A percentile compares a stretch with the other conserved stretches of the same genome.
phyloP scores from a whole-genome alignment of 1,140 invertebrate species.

The Oreohelix idahoensis region DNA sequence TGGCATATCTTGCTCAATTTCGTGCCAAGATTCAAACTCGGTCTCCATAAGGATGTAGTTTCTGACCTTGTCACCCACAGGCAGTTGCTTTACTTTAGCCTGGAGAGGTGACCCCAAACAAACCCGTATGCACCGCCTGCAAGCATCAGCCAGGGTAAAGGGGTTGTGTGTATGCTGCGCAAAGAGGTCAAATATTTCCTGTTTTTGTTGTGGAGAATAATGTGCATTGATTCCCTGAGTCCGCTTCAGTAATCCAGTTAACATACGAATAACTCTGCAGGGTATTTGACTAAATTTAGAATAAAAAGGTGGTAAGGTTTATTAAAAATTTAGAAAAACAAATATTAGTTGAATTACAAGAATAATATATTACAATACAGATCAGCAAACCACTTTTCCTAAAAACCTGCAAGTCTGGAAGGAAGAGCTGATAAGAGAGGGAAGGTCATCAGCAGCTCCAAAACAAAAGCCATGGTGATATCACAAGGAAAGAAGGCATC shows the following conservation, averaged over 20 bases:
- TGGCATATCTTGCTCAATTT: conserved; percentile 37
- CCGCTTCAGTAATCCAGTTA: conserved; percentile 56
- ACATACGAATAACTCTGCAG: conserved; percentile 42
- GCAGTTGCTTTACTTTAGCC: conserved; percentile 52
- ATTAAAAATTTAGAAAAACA: no score
- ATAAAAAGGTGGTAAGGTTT: no score
- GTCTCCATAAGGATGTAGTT: conserved; percentile 61
- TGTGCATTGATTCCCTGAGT: conserved; percentile 53
- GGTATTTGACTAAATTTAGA: conserved; percentile 11
- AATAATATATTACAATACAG: no score
- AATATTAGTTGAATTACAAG: no score
- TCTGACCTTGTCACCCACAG: conserved; percentile 59
- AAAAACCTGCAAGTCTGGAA: no score
- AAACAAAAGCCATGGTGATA: no score
- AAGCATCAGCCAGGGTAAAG: conserved; percentile 55
- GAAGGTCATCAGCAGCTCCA: no score
- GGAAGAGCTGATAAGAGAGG: no score
- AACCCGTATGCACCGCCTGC: conserved; percentile 55
- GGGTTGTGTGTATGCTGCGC: conserved; percentile 48
- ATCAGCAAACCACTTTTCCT: no score
- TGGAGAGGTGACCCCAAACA: conserved; percentile 49
- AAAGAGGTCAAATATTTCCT: conserved; percentile 59
- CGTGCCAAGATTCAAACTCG: conserved; percentile 48
- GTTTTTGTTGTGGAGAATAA: conserved; percentile 50
- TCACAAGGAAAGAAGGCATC: no score